Percentiles rank a stretch among this genome's conserved stretches.
Conservation (phyloP, 2,113 vertebrate genomes). For the Chascanopsetta lugubris region DNA sequence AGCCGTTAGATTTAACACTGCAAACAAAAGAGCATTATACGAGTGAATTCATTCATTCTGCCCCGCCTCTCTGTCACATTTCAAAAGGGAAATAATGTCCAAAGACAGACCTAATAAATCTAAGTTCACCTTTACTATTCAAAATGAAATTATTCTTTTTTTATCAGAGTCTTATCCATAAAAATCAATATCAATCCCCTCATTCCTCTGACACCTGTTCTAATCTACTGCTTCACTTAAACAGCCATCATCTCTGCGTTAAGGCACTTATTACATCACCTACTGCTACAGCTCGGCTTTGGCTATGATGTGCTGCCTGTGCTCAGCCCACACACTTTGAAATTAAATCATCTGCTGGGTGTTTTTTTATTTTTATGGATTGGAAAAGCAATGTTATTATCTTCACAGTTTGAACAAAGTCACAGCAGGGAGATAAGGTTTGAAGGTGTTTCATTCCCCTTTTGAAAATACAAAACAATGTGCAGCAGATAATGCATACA, state of each 20-base stretch:
- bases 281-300: constrained; percentile 19
- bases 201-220: too few species aligned
- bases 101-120: neutral
- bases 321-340: constrained; percentile 31
- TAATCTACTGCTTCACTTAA: constrained; percentile 21
- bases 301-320: constrained; percentile 32
- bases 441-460: neutral
- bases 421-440: constrained; percentile 4
- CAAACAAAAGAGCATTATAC: neutral
- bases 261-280: constrained; percentile 39
- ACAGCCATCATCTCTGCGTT: constrained; percentile 38
- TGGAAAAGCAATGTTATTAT: constrained; percentile 16
- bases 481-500: neutral
- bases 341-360: constrained; percentile 42
- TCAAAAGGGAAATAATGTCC: neutral
- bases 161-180: neutral
- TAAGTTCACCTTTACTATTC: neutral
- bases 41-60: neutral
- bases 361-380: constrained; percentile 23
- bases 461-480: constrained; percentile 14
- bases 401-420: constrained; percentile 18
- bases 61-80: neutral
- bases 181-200: neutral
- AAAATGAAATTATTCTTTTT: neutral
- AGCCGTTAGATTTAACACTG: neutral